phyloP scores from a whole-genome alignment of 1,140 invertebrate species.

The Medauroidea extradentata region DNA sequence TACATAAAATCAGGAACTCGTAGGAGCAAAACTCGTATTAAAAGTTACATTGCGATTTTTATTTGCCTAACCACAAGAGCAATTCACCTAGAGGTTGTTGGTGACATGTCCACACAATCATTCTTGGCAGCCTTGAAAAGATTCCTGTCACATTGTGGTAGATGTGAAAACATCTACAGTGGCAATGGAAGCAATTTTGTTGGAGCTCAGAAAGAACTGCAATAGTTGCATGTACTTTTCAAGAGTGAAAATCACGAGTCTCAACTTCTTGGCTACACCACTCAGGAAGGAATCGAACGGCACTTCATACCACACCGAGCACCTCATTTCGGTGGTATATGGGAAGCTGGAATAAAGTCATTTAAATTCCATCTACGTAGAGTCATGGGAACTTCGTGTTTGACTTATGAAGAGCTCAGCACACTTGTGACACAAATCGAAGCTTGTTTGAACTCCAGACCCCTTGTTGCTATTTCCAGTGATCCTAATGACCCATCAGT shows the following conservation, averaged over 20 bases:
- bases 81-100: conserved; percentile 26
- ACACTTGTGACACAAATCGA: conserved; percentile 6
- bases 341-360: not conserved
- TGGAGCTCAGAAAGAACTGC: conserved; percentile 16
- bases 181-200: conserved; percentile 36
- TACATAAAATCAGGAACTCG: no score
- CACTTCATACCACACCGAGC: no score
- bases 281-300: no score
- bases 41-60: no score
- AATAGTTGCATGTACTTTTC: not conserved
- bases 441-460: conserved; percentile 4
- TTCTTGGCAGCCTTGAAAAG: not conserved
- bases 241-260: not conserved
- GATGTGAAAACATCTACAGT: conserved; percentile 16
- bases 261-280: not conserved
- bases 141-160: conserved; percentile 17
- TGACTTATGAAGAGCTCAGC: not conserved
- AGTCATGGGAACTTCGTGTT: not conserved
- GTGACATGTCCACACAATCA: conserved; percentile 16
- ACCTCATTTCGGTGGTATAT: not conserved
- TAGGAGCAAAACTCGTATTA: no score
- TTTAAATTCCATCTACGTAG: not conserved
- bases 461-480: not conserved
- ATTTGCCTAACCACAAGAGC: no score
- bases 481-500: not conserved